phyloP scores from a whole-genome alignment of 2,797 vertebrate species.

The Siniperca scherzeri region DNA sequence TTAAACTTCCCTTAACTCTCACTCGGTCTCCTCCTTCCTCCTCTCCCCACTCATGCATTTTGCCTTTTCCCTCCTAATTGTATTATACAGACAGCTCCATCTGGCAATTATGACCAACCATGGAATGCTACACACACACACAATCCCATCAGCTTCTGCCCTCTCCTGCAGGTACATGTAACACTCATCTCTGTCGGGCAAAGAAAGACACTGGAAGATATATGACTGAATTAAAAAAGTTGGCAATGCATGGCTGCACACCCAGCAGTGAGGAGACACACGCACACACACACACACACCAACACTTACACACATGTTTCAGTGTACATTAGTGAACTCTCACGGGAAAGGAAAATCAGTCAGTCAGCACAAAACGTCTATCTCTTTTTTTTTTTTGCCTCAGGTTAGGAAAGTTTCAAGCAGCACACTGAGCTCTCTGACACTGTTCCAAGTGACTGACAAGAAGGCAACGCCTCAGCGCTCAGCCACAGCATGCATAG shows the following conservation, averaged over 20 bases:
- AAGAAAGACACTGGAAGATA: constrained; percentile 25
- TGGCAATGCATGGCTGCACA: constrained; percentile 42
- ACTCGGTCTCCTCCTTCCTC: constrained; percentile 19
- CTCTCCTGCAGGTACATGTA: constrained; percentile 66
- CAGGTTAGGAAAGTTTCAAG: constrained; percentile 52
- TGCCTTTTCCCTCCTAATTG: constrained; percentile 44
- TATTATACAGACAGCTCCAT: constrained; percentile 52
- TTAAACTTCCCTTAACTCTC: constrained; percentile 32
- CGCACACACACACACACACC: constrained; percentile 40
- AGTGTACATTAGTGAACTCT: not conserved
- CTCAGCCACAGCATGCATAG: constrained; percentile 57
- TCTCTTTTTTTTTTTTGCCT: constrained; percentile 22
- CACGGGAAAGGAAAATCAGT: constrained; percentile 9
- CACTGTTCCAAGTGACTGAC: constrained; percentile 60
- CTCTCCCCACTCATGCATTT: constrained; percentile 26
- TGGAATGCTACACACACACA: constrained; percentile 52
- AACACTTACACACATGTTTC: constrained; percentile 21
- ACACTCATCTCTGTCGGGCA: constrained; percentile 31
- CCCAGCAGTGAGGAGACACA: constrained; percentile 44
- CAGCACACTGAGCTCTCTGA: constrained; percentile 40
- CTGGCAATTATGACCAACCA: constrained; percentile 47
- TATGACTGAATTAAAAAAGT: constrained; percentile 23
- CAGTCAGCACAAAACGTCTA: constrained; percentile 1
- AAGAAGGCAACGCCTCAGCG: constrained; percentile 61
- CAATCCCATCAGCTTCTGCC: constrained; percentile 35